Base-by-base conservation (phyloP, 2,113 vertebrate species). In the Typhlomys cinereus region DNA sequence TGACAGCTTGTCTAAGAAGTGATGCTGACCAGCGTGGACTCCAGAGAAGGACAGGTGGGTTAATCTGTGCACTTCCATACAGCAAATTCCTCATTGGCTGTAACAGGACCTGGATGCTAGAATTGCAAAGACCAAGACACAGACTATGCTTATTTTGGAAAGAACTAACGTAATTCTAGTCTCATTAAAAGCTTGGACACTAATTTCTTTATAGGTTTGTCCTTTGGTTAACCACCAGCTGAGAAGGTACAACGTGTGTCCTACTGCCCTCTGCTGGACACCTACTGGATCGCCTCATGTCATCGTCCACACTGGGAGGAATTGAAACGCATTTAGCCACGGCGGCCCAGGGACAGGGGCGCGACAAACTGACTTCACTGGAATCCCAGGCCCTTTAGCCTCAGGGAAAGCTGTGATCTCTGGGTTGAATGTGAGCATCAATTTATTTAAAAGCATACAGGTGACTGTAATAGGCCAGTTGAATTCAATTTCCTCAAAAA, bases 181-280 rank as follows among this genome's bases (percentile, higher is more conserved):
- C n/a, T 76, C 7, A n/a, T 80, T 20, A 0, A 59, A 70, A 57
- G 17, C 67, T n/a, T 61, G 3, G 1, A 2, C 7, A 21, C 57
- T 52, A 17, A 70, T 83, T 91, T 31, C 50, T 91, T 82, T 14
- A 7, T 17, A 13, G 25, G 25, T 69, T 71, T 50, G 46, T n/a
- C 23, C 50, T 57, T 66, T n/a, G 7, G 29, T 4, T 1, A 46
- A 52, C 50, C 1, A 52, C 50, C 1, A 4, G 52, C 39, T 25
- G 23, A 36, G 46, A 46, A 64, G 39, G 34, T 2, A 12, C 12
- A 29, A 12, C 4, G 27, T 59, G 79, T 29, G 0, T 66, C 2
- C 21, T 20, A 36, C n/a, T 48, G 89, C 74, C 93, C 52, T 52
- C 83, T 88, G 86, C 91, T 88, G 96, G 95, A 79, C 6, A 20